Evolutionary conservation across 2,888 invertebrate species (phyloP).

Genomic region (Boloria selene): DNA sequence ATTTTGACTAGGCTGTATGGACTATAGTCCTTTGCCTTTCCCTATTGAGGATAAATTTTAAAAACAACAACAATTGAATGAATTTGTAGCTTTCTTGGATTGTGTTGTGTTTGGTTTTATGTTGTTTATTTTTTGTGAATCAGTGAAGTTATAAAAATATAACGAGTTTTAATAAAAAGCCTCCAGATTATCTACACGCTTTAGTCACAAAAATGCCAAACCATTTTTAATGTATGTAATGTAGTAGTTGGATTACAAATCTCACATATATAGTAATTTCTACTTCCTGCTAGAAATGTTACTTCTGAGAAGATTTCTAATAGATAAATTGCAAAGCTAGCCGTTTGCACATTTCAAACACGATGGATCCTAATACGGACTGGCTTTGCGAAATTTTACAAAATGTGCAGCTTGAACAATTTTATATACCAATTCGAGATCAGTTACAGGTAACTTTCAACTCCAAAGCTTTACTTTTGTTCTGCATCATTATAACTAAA

Average conservation of each 20-base stretch:
- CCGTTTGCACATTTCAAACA: conserved; percentile 10
- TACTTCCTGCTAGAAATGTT: conserved; percentile 74
- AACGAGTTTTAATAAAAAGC: conserved; percentile 7
- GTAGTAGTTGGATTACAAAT: conserved; percentile 14
- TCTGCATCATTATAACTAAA: conserved; percentile 1
- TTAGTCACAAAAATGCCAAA: neutral
- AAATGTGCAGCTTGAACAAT: conserved; percentile 96
- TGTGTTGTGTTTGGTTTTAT: conserved; percentile 17
- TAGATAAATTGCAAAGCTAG: conserved; percentile 43
- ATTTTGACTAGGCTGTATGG: too few species aligned
- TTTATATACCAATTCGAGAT: conserved; percentile 93
- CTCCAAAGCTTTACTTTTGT: neutral
- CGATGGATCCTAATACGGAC: conserved; percentile 84
- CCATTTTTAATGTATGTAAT: conserved; percentile 22
- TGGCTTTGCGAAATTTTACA: conserved; percentile 93
- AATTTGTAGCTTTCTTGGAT: conserved; percentile 23
- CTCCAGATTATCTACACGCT: neutral
- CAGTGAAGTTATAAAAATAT: conserved; percentile 14
- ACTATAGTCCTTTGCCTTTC: too few species aligned
- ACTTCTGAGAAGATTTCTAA: conserved; percentile 48
- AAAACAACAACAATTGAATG: too few species aligned
- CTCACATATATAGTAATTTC: conserved; percentile 46
- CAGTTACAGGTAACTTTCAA: conserved; percentile 88
- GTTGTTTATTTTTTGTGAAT: conserved; percentile 23
- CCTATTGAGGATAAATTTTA: too few species aligned